Conservation (phyloP, 2,113 vertebrate genomes). For the Symphodus melops region DNA sequence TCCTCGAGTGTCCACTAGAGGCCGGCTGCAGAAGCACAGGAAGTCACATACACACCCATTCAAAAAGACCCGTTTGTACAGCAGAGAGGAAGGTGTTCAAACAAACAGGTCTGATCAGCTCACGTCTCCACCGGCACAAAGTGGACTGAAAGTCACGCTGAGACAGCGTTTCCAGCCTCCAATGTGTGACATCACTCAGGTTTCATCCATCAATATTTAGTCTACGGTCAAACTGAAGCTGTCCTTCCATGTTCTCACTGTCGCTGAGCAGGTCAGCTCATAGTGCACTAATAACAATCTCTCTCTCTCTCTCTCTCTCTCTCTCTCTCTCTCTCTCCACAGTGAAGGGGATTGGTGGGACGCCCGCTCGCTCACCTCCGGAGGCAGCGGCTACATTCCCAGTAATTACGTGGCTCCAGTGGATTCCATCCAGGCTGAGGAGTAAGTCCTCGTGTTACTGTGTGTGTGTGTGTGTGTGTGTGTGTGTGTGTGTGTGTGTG, state of each 20-base stretch:
- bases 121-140: no score
- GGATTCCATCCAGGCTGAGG: constrained; percentile 98
- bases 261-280: constrained; percentile 2
- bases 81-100: no score
- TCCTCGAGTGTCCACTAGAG: no score
- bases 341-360: constrained; percentile 99
- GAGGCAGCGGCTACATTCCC: constrained; percentile 96
- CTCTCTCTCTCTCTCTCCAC: constrained; percentile 62
- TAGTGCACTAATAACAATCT: background rate
- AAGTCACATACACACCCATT: no score
- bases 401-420: constrained; percentile 99
- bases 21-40: no score
- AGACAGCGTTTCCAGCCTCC: no score
- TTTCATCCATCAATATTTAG: no score
- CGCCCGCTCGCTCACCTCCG: constrained; percentile 93
- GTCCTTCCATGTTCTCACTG: constrained; percentile 4
- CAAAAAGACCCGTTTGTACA: no score
- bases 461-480: background rate
- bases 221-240: background rate
- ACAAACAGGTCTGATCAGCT: no score
- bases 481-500: constrained; percentile 4
- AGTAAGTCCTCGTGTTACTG: constrained; percentile 84
- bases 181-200: no score
- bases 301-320: constrained; percentile 39
- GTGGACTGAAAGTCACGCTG: no score